Evolutionary conservation across 2,113 vertebrate species (phyloP).

Genomic region (Smithornis capensis): DNA sequence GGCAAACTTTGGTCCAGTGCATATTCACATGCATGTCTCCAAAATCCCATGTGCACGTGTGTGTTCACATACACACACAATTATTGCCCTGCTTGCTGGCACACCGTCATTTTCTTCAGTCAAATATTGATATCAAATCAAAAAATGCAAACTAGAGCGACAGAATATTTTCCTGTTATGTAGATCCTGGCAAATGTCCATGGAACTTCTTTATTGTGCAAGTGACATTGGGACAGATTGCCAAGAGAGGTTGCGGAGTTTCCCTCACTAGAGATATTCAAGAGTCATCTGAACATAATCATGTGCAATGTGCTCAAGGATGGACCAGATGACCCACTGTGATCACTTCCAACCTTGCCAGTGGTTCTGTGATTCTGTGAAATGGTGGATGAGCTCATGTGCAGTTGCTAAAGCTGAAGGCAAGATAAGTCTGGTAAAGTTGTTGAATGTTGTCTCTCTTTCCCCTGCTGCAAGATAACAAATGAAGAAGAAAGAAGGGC

Average conservation of each 20-base stretch:
- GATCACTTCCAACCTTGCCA: not conserved
- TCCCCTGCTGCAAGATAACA: not conserved
- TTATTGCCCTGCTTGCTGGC: not conserved
- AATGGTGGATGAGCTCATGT: not conserved
- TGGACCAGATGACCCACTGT: not conserved
- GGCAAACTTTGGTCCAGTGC: not conserved
- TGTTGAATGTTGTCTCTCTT: not conserved
- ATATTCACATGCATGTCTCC: not conserved
- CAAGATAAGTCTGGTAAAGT: not conserved
- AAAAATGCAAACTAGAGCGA: not conserved
- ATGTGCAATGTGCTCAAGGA: not conserved
- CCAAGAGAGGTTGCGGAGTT: not conserved
- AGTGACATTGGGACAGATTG: not conserved
- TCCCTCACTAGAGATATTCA: not conserved
- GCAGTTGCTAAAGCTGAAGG: not conserved
- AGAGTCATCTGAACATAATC: not conserved
- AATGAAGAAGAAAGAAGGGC: not conserved
- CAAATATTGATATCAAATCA: not conserved
- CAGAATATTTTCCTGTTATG: not conserved
- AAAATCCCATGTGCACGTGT: not conserved
- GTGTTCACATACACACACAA: fast-evolving
- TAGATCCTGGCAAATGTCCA: not conserved
- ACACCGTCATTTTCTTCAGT: fast-evolving
- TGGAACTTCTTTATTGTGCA: not conserved
- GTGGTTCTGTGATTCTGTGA: not conserved